Percentiles rank a stretch among this genome's conserved stretches.
phyloP scores from a whole-genome alignment of 2,888 invertebrate genomes.

The Pammene fasciana region DNA sequence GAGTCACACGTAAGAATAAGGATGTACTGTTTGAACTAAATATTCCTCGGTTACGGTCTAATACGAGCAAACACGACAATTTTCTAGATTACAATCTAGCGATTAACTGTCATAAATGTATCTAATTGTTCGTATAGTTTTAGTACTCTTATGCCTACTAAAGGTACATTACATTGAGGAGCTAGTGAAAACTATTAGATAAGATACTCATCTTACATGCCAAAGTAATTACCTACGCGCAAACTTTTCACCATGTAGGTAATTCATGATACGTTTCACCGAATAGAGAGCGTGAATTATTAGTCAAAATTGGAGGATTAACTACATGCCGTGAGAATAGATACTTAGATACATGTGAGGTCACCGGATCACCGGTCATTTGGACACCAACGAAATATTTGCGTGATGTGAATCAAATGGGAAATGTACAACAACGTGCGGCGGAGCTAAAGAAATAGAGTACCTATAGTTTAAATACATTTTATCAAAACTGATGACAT shows the following conservation, averaged over 20 bases:
- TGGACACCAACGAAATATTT: slow-evolving; percentile 23
- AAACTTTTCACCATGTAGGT: slow-evolving; percentile 1
- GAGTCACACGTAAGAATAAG: slow-evolving; percentile 5
- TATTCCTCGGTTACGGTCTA: slow-evolving; percentile 32
- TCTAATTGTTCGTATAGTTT: slow-evolving; percentile 25
- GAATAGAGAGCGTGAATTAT: slow-evolving; percentile 41
- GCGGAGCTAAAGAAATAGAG: background rate
- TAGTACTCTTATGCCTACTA: background rate
- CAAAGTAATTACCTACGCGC: slow-evolving; percentile 29
- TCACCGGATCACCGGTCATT: slow-evolving; percentile 39
- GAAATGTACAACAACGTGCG: background rate
- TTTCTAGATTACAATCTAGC: slow-evolving; percentile 23
- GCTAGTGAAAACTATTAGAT: slow-evolving; percentile 22
- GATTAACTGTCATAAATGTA: slow-evolving; percentile 22
- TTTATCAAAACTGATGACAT: background rate
- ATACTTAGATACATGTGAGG: slow-evolving; percentile 32
- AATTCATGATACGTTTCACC: slow-evolving; percentile 28
- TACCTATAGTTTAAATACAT: background rate
- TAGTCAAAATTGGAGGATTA: slow-evolving; percentile 38
- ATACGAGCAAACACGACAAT: slow-evolving; percentile 26
- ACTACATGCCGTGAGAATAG: slow-evolving; percentile 38
- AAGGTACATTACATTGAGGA: background rate
- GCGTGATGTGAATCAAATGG: slow-evolving; percentile 20
- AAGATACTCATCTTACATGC: slow-evolving; percentile 26
- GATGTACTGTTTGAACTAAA: slow-evolving; percentile 25